A percentile compares a stretch with the other conserved stretches of the same genome.
phyloP scores from a whole-genome alignment of 23 tunicate species.

The Trididemnum miniatum region DNA sequence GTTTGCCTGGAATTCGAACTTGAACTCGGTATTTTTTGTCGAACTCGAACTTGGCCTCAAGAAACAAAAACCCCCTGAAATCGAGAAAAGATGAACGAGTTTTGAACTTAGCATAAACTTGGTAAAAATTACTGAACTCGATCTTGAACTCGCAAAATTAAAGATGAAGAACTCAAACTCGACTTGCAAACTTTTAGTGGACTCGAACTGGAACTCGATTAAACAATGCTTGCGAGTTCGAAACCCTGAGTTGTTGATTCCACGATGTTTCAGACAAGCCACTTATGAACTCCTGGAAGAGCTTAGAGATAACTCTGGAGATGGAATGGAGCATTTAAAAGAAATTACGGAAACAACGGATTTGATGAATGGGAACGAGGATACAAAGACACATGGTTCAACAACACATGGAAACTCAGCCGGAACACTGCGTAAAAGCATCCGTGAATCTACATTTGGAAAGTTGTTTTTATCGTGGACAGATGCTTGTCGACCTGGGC shows the following conservation, averaged over 20 bases:
- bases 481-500: slow-evolving; percentile 37
- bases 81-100: too few species aligned
- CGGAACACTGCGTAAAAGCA: neutral
- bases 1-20: too few species aligned
- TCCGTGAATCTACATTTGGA: neutral
- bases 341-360: neutral
- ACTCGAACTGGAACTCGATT: too few species aligned
- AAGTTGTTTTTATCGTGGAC: slow-evolving; percentile 25
- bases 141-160: too few species aligned
- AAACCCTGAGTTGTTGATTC: too few species aligned
- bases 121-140: too few species aligned
- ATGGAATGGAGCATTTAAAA: neutral
- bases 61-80: too few species aligned
- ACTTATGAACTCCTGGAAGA: neutral
- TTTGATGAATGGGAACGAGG: neutral
- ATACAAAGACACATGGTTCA: neutral
- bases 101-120: too few species aligned
- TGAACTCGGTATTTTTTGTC: too few species aligned
- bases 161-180: too few species aligned
- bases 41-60: too few species aligned
- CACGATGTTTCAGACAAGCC: neutral
- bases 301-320: neutral
- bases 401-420: neutral
- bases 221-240: too few species aligned
- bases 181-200: neutral